A percentile compares a stretch with the other conserved stretches of the same genome.
These are phyloP conservation scores for Drosophila acutilabella DNA, from an alignment of 2,888 invertebrate species.

Conservation along the genomic window DNA sequence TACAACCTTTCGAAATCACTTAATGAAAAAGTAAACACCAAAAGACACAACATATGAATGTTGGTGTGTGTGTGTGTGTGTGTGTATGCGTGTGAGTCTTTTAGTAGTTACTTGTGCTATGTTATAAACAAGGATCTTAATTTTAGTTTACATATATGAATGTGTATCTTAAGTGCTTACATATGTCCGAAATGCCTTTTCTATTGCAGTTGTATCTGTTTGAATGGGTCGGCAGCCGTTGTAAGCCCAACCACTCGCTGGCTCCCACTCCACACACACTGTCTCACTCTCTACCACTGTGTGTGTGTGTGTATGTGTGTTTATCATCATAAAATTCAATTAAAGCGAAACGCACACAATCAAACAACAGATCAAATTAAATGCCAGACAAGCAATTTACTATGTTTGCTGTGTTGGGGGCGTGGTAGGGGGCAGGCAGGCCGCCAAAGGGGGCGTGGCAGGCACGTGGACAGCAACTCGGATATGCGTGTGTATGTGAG, in stretches of 20 bases:
- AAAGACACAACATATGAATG: constrained; percentile 1
- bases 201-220: constrained; percentile 9
- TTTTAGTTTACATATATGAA: constrained; percentile 22
- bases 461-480: constrained; percentile 39
- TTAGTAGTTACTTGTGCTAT: neutral
- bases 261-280: neutral
- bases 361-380: constrained; percentile 81
- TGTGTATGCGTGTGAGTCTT: neutral
- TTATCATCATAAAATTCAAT: constrained; percentile 79
- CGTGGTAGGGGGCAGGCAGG: constrained; percentile 20
- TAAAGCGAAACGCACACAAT: constrained; percentile 79
- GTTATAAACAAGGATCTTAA: constrained; percentile 23
- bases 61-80: too few relatives aligned
- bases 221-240: neutral
- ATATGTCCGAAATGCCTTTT: constrained; percentile 46
- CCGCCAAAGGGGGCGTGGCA: constrained; percentile 55
- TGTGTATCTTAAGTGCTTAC: constrained; percentile 34
- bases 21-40: constrained; percentile 7
- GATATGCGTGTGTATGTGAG: constrained; percentile 8
- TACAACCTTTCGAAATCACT: neutral
- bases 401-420: constrained; percentile 54
- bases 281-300: constrained; percentile 2
- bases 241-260: neutral
- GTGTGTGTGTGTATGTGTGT: constrained; percentile 42
- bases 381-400: constrained; percentile 80